phyloP scores from a whole-genome alignment of 2,797 vertebrate species.

The Salmo trutta region DNA sequence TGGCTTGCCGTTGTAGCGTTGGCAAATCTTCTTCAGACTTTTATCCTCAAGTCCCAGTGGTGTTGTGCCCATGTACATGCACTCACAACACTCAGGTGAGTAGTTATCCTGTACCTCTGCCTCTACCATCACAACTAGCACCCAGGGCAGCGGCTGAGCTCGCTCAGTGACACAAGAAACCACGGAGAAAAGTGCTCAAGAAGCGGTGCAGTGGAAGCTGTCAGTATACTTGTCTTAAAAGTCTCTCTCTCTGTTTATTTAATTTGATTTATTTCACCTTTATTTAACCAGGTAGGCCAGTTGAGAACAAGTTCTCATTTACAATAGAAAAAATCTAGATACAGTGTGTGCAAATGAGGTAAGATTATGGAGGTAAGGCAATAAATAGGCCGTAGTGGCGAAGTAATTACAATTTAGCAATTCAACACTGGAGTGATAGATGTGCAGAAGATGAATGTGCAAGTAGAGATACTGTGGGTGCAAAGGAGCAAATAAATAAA shows the following conservation, averaged over 20 bases:
- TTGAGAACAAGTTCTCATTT: too few species aligned
- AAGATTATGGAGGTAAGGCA: too few species aligned
- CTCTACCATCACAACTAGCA: constrained; percentile 41
- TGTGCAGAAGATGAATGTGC: too few species aligned
- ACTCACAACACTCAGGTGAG: constrained; percentile 80
- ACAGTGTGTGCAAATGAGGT: too few species aligned
- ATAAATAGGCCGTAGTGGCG: too few species aligned
- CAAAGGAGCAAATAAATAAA: too few species aligned
- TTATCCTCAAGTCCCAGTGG: constrained; percentile 75
- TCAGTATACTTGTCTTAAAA: not conserved
- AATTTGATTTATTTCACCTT: too few species aligned
- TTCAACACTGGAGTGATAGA: too few species aligned
- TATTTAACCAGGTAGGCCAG: too few species aligned
- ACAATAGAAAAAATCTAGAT: too few species aligned
- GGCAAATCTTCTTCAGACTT: constrained; percentile 80
- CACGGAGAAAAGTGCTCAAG: constrained; percentile 36
- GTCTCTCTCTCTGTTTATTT: not conserved
- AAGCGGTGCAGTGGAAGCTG: not conserved
- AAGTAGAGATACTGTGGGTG: too few species aligned
- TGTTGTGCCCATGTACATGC: constrained; percentile 77
- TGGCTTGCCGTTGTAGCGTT: constrained; percentile 71
- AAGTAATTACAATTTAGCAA: too few species aligned
- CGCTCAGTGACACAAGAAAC: constrained; percentile 4
- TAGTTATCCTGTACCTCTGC: constrained; percentile 69
- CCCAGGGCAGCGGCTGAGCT: constrained; percentile 19